Base-by-base conservation (phyloP, 2,113 vertebrate genomes). In the Mastomys coucha region DNA sequence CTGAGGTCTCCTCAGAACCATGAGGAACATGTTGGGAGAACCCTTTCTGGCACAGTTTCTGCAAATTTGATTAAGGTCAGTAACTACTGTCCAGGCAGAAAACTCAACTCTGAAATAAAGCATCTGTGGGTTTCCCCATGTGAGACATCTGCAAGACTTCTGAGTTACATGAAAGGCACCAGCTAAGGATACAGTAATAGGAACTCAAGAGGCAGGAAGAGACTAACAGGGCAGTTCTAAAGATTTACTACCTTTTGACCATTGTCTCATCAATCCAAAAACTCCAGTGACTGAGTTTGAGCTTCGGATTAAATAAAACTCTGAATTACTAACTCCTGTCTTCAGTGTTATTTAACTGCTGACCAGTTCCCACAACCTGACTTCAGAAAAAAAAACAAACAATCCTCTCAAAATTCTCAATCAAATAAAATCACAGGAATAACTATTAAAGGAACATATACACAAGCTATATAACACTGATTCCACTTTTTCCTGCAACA, bases 301-400 rank as follows among this genome's bases (percentile, higher is more conserved):
- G 96, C 65, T 89, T 97, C 92, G 77, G 82, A 96, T 91, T 94
- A 93, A 96, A 96, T 85, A 78, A 96, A 94, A 94, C 49, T 92
- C 72, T 89, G 81, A 96, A 95, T 92, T 92, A 82, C 94, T 88
- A 91, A 85, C 51, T 75, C 5, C 24, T 14, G 24, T 89, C 20
- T 67, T 19, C 51, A 76, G 9, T 81, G 24, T 58, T 88, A 9
- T 92, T 93, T 76, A 42, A 70, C 42, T 86, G 78, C 16, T 85
- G 17, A 49, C 9, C 56, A 67, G 36, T n/a, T 91, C 28, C 49
- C 5, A 51, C 33, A 39, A 63, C 2, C 39, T 56, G 8, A 26
- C 67, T n/a, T 19, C 10, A 8, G 12, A 5, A 31, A 78, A 82
- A 13, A 69, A 33, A 69, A 5, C 12, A 69, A 12, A 13, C 65